These are phyloP conservation scores for Ammodytes dubius DNA, from an alignment of 2,113 vertebrate species.

Conservation along the genomic window DNA sequence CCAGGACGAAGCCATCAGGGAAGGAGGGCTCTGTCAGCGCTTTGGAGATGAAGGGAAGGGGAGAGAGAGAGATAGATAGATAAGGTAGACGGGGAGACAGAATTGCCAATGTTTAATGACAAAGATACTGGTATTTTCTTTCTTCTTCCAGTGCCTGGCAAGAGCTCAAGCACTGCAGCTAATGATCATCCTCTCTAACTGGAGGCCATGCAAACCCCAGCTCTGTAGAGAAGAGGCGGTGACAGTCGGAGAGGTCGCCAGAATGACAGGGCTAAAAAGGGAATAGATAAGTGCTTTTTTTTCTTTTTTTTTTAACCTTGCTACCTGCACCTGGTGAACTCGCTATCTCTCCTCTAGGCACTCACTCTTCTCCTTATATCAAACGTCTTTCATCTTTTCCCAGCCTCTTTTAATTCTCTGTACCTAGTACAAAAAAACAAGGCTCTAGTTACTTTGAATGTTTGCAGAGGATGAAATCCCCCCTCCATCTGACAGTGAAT, in stretches of 20 bases:
- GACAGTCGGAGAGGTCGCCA: background rate
- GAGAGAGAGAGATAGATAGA: background rate
- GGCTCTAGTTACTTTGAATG: background rate
- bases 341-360: background rate
- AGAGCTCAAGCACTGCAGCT: constrained; percentile 20
- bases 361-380: background rate
- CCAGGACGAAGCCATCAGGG: constrained; percentile 92
- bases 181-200: constrained; percentile 51
- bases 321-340: constrained; percentile 15
- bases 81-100: background rate
- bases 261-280: constrained; percentile 21
- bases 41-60: constrained; percentile 39
- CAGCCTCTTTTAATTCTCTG: background rate
- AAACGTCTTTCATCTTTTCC: constrained; percentile 2
- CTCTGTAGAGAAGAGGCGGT: constrained; percentile 25
- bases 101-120: background rate
- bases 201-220: constrained; percentile 17
- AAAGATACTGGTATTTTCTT: constrained; percentile 4
- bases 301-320: constrained; percentile 27
- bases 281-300: constrained; percentile 10
- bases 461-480: background rate
- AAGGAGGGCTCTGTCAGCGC: constrained; percentile 84
- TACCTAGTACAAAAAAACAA: background rate
- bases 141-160: constrained; percentile 2
- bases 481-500: background rate